Evolutionary conservation across 2,888 invertebrate genomes (phyloP).

Genomic region (Urechis unicinctus): DNA sequence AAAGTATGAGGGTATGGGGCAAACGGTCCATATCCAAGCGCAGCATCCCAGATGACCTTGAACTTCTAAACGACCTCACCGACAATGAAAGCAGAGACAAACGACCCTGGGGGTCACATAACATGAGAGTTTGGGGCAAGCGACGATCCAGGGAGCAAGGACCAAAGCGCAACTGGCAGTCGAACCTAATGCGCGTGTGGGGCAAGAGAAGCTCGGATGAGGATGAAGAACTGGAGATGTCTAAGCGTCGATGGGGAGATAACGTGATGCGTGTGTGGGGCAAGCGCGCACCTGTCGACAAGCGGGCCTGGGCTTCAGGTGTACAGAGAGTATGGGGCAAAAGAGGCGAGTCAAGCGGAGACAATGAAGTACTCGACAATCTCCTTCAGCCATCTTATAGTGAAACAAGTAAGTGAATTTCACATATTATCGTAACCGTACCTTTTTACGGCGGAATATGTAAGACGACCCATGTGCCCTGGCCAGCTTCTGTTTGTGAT

Average conservation of each 20-base stretch:
- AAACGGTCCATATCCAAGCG: slow-evolving; percentile 1
- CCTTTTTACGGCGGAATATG: too few species aligned
- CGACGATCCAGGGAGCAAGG: slow-evolving; percentile 1
- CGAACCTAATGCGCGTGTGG: slow-evolving; percentile 15
- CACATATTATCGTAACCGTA: too few species aligned
- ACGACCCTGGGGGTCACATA: slow-evolving; percentile 7
- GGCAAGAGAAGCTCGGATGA: slow-evolving; percentile 8
- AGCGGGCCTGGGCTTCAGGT: slow-evolving; percentile 1
- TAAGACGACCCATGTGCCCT: too few species aligned
- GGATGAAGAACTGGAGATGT: slow-evolving; percentile 2
- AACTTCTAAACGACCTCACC: slow-evolving; percentile 7
- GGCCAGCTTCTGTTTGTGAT: too few species aligned
- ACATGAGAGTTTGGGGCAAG: slow-evolving; percentile 15
- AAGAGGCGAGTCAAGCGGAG: too few species aligned
- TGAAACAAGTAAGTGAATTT: too few species aligned
- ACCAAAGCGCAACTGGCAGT: slow-evolving; percentile 14
- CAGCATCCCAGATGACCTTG: slow-evolving; percentile 2
- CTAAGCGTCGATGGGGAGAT: background rate
- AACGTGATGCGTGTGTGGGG: slow-evolving; percentile 12
- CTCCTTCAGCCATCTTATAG: too few species aligned
- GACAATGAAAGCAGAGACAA: slow-evolving; percentile 5
- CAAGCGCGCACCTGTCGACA: slow-evolving; percentile 2
- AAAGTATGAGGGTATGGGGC: slow-evolving; percentile 9
- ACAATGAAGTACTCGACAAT: background rate
- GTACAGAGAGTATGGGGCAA: background rate